Percentiles rank a stretch among this genome's conserved stretches.
Conservation (phyloP, 2,888 invertebrate genomes). For the Petrophora chlorosata region DNA sequence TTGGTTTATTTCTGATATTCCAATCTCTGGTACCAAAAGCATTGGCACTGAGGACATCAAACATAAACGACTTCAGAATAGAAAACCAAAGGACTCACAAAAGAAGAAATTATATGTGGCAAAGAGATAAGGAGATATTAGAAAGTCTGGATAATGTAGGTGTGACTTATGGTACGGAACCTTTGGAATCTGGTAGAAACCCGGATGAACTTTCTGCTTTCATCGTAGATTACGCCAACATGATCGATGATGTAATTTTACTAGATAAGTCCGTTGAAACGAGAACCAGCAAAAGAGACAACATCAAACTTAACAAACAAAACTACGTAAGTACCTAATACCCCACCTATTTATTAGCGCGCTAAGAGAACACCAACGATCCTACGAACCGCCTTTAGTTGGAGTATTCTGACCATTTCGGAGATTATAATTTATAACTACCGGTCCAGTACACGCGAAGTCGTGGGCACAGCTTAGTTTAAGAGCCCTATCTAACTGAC, state of each 20-base stretch:
- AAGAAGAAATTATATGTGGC: slow-evolving; percentile 63
- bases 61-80: slow-evolving; percentile 57
- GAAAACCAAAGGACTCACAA: slow-evolving; percentile 63
- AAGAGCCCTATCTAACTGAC: no score
- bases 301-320: slow-evolving; percentile 58
- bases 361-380: no score
- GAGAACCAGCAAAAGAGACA: slow-evolving; percentile 69
- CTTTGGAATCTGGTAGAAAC: slow-evolving; percentile 48
- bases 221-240: slow-evolving; percentile 71
- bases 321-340: slow-evolving; percentile 31
- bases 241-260: slow-evolving; percentile 72
- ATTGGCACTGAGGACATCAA: slow-evolving; percentile 52
- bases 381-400: no score
- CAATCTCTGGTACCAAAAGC: slow-evolving; percentile 57
- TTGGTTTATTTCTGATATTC: slow-evolving; percentile 52
- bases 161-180: slow-evolving; percentile 46
- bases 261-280: slow-evolving; percentile 75
- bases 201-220: slow-evolving; percentile 65
- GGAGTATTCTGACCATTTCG: no score
- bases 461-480: no score
- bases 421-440: no score
- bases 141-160: slow-evolving; percentile 50
- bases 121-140: slow-evolving; percentile 54
- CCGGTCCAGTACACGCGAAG: no score
- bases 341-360: no score